phyloP scores from a whole-genome alignment of 2,888 invertebrate genomes.

The Oconnorella tubifera region DNA sequence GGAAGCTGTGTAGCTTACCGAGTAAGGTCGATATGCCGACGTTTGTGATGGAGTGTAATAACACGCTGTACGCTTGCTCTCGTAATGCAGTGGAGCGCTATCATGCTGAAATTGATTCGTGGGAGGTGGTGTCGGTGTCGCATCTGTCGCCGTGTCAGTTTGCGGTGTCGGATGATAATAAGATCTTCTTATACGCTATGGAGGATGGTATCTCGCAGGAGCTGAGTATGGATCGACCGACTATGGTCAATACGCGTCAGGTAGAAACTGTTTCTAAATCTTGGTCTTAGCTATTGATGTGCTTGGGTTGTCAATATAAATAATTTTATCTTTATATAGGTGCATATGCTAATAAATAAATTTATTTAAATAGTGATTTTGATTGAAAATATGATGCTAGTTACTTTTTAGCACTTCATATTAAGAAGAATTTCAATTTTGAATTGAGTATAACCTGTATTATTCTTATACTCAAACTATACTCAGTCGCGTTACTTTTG shows the following conservation, averaged over 20 bases:
- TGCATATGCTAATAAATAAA: too few species aligned
- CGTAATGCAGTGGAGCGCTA: slow-evolving; percentile 26
- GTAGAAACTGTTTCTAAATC: too few species aligned
- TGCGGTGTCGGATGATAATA: slow-evolving; percentile 24
- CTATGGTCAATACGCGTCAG: slow-evolving; percentile 22
- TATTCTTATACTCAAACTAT: too few species aligned
- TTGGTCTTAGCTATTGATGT: too few species aligned
- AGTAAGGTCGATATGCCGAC: slow-evolving; percentile 14
- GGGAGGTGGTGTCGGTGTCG: slow-evolving; percentile 22
- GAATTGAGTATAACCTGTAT: too few species aligned
- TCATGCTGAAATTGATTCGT: slow-evolving; percentile 18
- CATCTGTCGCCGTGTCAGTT: slow-evolving; percentile 28
- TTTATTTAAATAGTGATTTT: too few species aligned
- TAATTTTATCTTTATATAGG: too few species aligned
- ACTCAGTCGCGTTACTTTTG: too few species aligned
- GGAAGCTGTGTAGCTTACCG: slow-evolving; percentile 27
- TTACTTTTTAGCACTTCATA: too few species aligned
- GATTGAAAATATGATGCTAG: too few species aligned
- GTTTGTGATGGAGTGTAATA: slow-evolving; percentile 24
- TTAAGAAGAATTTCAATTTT: too few species aligned
- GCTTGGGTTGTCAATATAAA: too few species aligned
- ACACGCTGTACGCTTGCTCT: slow-evolving; percentile 23
- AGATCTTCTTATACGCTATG: slow-evolving; percentile 24
- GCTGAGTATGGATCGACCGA: slow-evolving; percentile 22
- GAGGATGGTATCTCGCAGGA: slow-evolving; percentile 29